These are phyloP conservation scores for Serranus cabrilla DNA, from an alignment of 2,797 vertebrate genomes.

Conservation along the genomic window DNA sequence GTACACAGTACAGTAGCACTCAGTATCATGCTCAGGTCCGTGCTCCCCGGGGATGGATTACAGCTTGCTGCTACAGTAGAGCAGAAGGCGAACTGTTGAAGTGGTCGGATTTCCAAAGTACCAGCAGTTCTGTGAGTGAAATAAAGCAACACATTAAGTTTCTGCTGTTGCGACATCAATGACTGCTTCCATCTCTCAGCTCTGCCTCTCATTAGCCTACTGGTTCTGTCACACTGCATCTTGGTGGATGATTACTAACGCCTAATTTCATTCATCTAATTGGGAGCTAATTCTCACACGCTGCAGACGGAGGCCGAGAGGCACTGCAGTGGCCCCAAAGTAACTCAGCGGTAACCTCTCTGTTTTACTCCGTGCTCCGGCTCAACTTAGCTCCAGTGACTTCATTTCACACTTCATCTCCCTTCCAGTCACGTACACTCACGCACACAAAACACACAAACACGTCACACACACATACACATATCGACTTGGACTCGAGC, in stretches of 20 bases:
- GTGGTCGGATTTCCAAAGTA: constrained; percentile 26
- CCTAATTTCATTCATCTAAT: constrained; percentile 67
- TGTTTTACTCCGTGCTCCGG: constrained; percentile 38
- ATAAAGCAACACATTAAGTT: not conserved
- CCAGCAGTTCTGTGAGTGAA: constrained; percentile 8
- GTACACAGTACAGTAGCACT: not conserved
- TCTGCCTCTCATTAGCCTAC: constrained; percentile 38
- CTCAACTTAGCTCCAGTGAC: constrained; percentile 59
- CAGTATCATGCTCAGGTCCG: constrained; percentile 8
- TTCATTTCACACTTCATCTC: constrained; percentile 73
- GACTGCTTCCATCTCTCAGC: constrained; percentile 5
- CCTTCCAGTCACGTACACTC: constrained; percentile 44
- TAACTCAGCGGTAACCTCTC: constrained; percentile 41
- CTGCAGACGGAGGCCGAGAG: constrained; percentile 41
- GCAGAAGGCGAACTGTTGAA: constrained; percentile 12
- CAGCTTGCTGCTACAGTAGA: constrained; percentile 12
- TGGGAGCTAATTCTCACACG: constrained; percentile 51
- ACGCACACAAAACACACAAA: constrained; percentile 14
- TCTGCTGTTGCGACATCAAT: constrained; percentile 8
- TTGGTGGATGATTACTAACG: constrained; percentile 38
- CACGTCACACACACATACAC: not conserved
- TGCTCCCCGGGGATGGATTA: constrained; percentile 47
- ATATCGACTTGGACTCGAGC: no score
- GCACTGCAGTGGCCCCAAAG: constrained; percentile 28
- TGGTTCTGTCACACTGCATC: constrained; percentile 49